Percentiles rank a stretch among this genome's conserved stretches.
phyloP scores from a whole-genome alignment of 2,113 vertebrate species.

The Semnornis frantzii region DNA sequence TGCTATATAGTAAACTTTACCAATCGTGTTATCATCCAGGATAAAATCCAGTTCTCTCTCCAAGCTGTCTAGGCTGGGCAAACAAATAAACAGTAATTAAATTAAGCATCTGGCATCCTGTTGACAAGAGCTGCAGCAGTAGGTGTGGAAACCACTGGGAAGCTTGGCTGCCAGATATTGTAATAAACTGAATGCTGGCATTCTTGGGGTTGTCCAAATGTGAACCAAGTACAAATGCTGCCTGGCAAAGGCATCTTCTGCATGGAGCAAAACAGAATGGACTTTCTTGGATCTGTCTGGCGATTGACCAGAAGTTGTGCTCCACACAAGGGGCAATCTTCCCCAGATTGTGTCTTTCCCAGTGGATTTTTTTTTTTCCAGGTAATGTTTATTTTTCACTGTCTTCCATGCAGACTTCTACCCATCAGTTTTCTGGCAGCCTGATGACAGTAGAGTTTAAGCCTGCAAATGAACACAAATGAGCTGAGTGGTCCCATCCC shows the following conservation, averaged over 20 bases:
- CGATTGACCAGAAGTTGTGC: not conserved
- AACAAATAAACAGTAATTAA: slow-evolving; percentile 22
- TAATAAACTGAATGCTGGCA: not conserved
- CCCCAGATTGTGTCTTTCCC: not conserved
- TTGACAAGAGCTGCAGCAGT: not conserved
- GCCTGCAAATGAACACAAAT: not conserved
- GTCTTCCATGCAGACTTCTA: not conserved
- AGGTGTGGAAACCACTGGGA: not conserved
- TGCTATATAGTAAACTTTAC: not conserved
- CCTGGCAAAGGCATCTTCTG: not conserved
- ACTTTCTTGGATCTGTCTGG: not conserved
- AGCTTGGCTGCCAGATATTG: not conserved
- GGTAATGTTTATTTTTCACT: not conserved
- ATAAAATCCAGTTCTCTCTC: not conserved
- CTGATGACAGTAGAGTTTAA: not conserved
- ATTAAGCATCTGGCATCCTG: not conserved
- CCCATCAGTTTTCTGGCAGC: not conserved
- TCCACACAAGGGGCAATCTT: not conserved
- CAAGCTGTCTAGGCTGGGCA: not conserved
- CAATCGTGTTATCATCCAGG: not conserved
- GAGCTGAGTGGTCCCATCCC: not conserved
- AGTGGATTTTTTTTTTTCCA: not conserved
- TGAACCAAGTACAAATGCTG: not conserved
- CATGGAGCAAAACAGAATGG: not conserved
- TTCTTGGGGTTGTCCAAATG: not conserved